phyloP scores from a whole-genome alignment of 1,140 invertebrate species.

The Plodia interpunctella region DNA sequence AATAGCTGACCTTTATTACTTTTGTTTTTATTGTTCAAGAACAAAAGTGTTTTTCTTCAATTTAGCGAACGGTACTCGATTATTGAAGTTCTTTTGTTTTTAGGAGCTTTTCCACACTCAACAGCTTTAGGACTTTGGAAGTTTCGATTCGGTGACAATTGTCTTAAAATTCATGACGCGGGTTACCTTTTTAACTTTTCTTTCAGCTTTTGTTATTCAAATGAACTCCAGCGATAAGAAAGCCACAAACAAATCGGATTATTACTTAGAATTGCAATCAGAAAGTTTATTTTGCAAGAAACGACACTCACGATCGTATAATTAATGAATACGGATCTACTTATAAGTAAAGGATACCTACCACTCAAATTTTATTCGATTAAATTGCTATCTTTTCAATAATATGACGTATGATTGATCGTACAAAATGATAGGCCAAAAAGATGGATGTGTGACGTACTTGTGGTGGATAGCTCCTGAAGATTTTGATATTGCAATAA shows the following conservation, averaged over 20 bases:
- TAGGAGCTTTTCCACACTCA: neutral
- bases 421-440: too few species aligned
- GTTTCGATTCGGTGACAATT: neutral
- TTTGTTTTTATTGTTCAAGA: neutral
- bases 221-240: neutral
- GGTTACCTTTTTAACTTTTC: neutral
- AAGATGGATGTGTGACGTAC: too few species aligned
- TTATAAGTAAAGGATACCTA: too few species aligned
- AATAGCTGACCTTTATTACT: too few species aligned
- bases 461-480: too few species aligned
- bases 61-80: neutral
- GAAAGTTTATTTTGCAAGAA: too few species aligned
- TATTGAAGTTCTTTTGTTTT: neutral
- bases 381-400: too few species aligned
- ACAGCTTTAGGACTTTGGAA: neutral
- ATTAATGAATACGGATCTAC: too few species aligned
- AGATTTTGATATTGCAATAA: too few species aligned
- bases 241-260: conserved; percentile 8
- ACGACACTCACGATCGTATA: too few species aligned
- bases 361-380: too few species aligned
- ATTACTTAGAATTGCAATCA: neutral
- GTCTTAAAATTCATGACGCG: neutral
- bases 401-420: too few species aligned
- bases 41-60: neutral
- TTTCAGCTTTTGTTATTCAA: conserved; percentile 1